phyloP scores from a whole-genome alignment of 2,113 vertebrate genomes.

The Glaucidium brasilianum region DNA sequence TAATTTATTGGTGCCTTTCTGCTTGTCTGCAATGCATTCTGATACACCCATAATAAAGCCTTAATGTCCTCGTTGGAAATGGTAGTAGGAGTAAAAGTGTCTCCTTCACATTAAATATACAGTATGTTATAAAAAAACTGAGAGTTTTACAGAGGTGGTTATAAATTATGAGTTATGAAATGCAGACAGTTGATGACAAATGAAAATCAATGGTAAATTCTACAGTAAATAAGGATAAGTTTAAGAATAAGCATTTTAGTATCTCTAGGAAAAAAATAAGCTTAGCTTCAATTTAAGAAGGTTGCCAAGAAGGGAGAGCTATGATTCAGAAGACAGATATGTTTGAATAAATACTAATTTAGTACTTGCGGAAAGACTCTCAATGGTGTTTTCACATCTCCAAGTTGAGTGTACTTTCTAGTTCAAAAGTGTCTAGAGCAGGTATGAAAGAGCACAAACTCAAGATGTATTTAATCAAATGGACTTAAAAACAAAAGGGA shows the following conservation, averaged over 20 bases:
- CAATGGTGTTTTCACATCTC: background rate
- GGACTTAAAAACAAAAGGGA: background rate
- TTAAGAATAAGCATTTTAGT: background rate
- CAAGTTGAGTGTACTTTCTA: background rate
- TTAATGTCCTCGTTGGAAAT: conserved; percentile 15
- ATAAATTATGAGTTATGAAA: conserved; percentile 18
- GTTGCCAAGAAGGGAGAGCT: background rate
- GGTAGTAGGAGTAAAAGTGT: background rate
- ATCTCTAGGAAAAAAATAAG: background rate
- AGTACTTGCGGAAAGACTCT: background rate
- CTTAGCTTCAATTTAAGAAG: background rate
- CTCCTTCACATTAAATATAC: conserved; percentile 29
- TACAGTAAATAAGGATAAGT: background rate
- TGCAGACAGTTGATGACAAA: background rate
- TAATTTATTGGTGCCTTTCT: conserved; percentile 27
- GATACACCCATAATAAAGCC: background rate
- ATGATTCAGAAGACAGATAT: background rate
- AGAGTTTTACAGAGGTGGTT: background rate
- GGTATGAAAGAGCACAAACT: background rate
- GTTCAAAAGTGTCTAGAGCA: background rate
- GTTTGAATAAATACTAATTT: background rate
- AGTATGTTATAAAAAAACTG: conserved; percentile 8
- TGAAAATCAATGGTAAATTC: conserved; percentile 6
- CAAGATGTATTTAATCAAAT: rapidly evolving
- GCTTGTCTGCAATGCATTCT: background rate